These are phyloP conservation scores for Notamacropus eugenii DNA, from an alignment of 2,797 vertebrate species.

Conservation along the genomic window DNA sequence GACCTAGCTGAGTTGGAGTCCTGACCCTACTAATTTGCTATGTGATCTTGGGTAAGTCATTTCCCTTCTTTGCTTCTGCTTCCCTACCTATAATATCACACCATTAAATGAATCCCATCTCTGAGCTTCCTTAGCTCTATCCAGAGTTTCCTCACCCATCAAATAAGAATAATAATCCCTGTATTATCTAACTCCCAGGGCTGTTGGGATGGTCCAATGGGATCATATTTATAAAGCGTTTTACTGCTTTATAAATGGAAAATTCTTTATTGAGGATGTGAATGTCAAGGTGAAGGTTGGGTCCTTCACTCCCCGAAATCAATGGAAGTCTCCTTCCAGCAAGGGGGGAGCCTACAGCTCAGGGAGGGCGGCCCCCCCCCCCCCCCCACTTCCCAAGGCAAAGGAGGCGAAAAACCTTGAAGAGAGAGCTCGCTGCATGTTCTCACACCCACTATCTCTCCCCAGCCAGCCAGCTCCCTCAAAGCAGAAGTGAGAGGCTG, in stretches of 20 bases:
- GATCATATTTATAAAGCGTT: neutral
- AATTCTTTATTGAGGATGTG: neutral
- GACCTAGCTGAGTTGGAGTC: neutral
- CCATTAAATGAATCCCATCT: neutral
- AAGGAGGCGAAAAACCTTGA: neutral
- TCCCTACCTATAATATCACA: neutral
- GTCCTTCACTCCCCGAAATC: neutral
- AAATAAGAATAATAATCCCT: neutral
- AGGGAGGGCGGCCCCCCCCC: neutral
- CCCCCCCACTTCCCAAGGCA: neutral
- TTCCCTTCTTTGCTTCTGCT: neutral
- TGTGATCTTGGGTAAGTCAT: neutral
- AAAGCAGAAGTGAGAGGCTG: constrained; percentile 8
- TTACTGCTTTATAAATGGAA: neutral
- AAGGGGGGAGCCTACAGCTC: neutral
- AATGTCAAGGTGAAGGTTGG: neutral
- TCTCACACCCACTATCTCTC: neutral
- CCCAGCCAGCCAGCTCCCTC: neutral
- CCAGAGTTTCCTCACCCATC: neutral
- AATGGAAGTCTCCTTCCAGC: neutral
- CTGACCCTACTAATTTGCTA: neutral
- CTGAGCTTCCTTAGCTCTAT: neutral
- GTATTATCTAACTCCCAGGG: neutral
- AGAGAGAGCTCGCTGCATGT: neutral
- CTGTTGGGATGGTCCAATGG: neutral